Base-by-base conservation (phyloP, 2,888 invertebrate species). In the Euphydryas editha region DNA sequence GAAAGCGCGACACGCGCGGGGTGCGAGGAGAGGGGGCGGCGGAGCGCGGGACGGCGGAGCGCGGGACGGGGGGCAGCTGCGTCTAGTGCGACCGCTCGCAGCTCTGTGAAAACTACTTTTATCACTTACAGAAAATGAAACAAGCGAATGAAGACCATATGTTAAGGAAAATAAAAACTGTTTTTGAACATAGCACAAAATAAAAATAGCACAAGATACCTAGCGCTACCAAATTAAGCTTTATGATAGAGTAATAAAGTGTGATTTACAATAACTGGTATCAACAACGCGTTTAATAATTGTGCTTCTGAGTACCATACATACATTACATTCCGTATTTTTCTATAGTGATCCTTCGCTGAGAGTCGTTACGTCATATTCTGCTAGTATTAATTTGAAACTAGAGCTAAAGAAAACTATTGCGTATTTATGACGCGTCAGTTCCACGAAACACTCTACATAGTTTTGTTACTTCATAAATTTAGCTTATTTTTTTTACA, bases 1-100 rank as follows among this genome's bases (percentile, higher is more conserved):
- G 87, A 49, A 56, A 69, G 72, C 88, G 88, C 88, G 91, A 88
- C 90, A 89, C 86, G 87, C 87, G 89, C 86, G 89, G 88, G 87
- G 86, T 21, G 39, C 6, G 18, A 1, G 61, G 37, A 24, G 61
- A 55, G 20, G 10, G 55, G 18, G 59, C 8, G 13, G 42, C 20
- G 75, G 70, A 68, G 70, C 57, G 73, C 60, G 75, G 81, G 80
- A 81, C 39, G 78, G n/a, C n/a, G n/a, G n/a, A n/a, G n/a, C n/a
- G 73, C 60, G 75, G 81, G 80, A 81, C 39, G 78, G 80, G 81
- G 80, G 86, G 88, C 86, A 87, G 87, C 88, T 90, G 91, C 90
- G 91, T 91, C 91, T 88, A 87, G 88, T 85, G 86, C 84, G 84
- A 81, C 83, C 85, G 82, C 82, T 84, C 82, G 81, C 80, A 81